These are phyloP conservation scores for Plusia festucae DNA, from an alignment of 2,888 invertebrate species.

Conservation along the genomic window DNA sequence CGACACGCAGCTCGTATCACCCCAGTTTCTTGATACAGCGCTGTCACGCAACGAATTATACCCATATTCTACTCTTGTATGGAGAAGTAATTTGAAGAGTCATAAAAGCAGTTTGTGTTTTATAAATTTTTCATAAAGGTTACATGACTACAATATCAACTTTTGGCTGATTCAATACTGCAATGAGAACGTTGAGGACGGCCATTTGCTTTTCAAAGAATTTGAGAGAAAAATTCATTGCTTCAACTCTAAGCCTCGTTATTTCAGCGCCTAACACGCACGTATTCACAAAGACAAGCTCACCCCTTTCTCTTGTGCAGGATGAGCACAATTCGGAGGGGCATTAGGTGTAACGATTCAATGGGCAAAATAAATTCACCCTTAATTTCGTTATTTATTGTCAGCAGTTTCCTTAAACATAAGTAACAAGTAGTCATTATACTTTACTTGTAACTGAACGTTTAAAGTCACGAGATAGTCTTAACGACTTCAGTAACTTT, in stretches of 20 bases:
- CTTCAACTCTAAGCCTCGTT: constrained; percentile 9
- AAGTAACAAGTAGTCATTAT: background rate
- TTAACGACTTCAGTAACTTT: background rate
- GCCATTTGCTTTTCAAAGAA: background rate
- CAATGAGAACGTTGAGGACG: background rate
- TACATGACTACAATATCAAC: background rate
- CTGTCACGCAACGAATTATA: constrained; percentile 54
- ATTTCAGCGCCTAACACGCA: constrained; percentile 14
- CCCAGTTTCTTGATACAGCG: constrained; percentile 52
- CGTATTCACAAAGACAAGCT: constrained; percentile 27
- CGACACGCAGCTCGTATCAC: constrained; percentile 51
- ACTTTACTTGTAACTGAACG: background rate
- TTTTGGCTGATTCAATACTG: background rate
- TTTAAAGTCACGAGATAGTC: constrained; percentile 1
- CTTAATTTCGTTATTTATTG: constrained; percentile 21
- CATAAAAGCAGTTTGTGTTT: constrained; percentile 42
- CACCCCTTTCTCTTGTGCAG: constrained; percentile 40
- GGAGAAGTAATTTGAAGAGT: constrained; percentile 40
- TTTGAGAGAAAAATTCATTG: constrained; percentile 28
- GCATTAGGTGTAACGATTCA: constrained; percentile 29
- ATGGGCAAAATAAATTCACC: constrained; percentile 28
- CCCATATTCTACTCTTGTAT: constrained; percentile 48
- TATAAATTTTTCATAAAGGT: constrained; percentile 26
- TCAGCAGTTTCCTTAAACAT: constrained; percentile 2
- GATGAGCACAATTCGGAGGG: constrained; percentile 32